Evolutionary conservation across 2,797 vertebrate genomes (phyloP), one percentile per base, ranked within the genome.

Genomic region (Nannoperca obscura): DNA sequence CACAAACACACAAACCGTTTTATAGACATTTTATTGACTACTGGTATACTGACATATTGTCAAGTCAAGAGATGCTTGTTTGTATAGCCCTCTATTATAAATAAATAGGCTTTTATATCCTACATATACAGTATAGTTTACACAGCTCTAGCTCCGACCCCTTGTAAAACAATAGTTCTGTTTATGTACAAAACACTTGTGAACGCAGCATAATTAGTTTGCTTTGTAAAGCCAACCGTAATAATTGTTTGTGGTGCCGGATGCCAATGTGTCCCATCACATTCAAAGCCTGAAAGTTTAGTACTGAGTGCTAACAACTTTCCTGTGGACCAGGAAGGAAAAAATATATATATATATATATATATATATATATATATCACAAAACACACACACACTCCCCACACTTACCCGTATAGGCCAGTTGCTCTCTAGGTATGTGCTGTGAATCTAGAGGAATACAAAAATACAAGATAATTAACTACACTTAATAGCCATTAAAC

Each of bases 361-460:
- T n/a, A n/a, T n/a, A n/a, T n/a, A n/a, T n/a, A n/a, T n/a, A n/a
- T n/a, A n/a, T n/a, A n/a, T n/a, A 19, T 20, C 4, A 71, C 49
- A 55, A 71, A 19, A 47, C n/a, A 72, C n/a, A 68, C 30, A 38
- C 20, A 22, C 6, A n/a, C n/a, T 73, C 8, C 2, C 3, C 27
- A n/a, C 40, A 75, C 97, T 97, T 83, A 99, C 98, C 96, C 97
- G 94, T 90, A 99, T 97, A 64, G 98, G 98, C 98, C 98, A 99
- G 95, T 99, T 99, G 88, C 96, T 98, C 95, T 99, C 98, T 80
- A 99, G 95, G 93, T 99, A 99, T 74, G 96, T 99, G 95, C 96
- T 98, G 89, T 99, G 97, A 94, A 99, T 98, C 98, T 99, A 64
- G 89, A 84, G 17, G 78, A 66, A 54, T 9, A 59, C 32, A 71